Evolutionary conservation across 2,888 invertebrate species (phyloP).

Genomic region (Brachyptera putata): DNA sequence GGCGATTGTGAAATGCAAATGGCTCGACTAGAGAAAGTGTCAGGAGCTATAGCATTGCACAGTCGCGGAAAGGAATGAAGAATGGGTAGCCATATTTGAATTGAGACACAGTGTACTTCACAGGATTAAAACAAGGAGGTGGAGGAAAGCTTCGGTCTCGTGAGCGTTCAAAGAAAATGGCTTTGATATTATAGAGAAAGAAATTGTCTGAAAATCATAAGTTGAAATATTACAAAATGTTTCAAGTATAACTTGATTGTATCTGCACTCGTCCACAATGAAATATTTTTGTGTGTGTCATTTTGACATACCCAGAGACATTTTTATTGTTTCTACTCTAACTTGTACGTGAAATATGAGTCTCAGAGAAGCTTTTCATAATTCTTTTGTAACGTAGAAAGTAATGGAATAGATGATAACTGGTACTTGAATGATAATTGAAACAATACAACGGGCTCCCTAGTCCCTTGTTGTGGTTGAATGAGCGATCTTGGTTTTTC

Average conservation of each 20-base stretch:
- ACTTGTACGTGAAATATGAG: too few relatives aligned
- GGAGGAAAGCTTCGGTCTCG: neutral
- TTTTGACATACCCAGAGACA: too few relatives aligned
- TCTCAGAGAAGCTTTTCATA: too few relatives aligned
- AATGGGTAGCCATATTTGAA: neutral
- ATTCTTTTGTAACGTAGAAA: too few relatives aligned
- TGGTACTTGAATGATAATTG: too few relatives aligned
- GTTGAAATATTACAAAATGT: neutral
- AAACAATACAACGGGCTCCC: too few relatives aligned
- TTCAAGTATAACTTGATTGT: neutral
- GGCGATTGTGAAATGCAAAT: conserved; percentile 8
- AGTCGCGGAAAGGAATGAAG: neutral
- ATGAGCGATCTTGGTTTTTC: too few relatives aligned
- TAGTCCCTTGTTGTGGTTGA: too few relatives aligned
- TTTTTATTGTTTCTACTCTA: too few relatives aligned
- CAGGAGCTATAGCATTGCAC: neutral
- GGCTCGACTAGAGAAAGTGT: neutral
- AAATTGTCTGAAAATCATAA: neutral
- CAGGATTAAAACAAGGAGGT: neutral
- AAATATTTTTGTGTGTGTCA: too few relatives aligned
- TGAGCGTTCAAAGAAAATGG: neutral
- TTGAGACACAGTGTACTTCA: neutral
- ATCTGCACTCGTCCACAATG: too few relatives aligned
- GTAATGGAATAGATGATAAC: too few relatives aligned
- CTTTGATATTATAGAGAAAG: neutral